These are phyloP conservation scores for Philypnodon macrostomus DNA, from an alignment of 2,797 vertebrate species.

Conservation along the genomic window DNA sequence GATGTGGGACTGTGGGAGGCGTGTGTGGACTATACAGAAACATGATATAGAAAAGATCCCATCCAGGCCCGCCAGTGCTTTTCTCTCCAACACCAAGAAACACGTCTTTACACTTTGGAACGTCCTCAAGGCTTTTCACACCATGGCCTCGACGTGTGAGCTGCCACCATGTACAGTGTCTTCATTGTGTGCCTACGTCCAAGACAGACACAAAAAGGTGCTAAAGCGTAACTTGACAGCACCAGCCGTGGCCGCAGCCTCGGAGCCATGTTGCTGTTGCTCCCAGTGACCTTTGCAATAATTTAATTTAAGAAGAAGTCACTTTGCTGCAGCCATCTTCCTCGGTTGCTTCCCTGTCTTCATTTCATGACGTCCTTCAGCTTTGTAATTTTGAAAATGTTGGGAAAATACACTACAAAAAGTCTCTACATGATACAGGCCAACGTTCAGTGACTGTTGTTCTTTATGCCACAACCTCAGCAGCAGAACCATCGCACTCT, in stretches of 20 bases:
- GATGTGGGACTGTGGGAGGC: constrained; percentile 68
- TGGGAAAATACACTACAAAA: too few relatives aligned
- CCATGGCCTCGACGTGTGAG: constrained; percentile 31
- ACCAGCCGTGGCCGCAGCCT: constrained; percentile 14
- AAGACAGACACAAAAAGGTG: constrained; percentile 12
- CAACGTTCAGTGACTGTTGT: too few relatives aligned
- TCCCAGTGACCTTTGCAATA: constrained; percentile 24
- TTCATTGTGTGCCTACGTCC: constrained; percentile 35
- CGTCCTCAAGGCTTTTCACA: constrained; percentile 56
- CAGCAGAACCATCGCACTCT: too few relatives aligned
- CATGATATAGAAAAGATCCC: constrained; percentile 60
- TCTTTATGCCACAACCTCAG: too few relatives aligned
- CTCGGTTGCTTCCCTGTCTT: too few relatives aligned
- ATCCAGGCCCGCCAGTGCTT: constrained; percentile 53
- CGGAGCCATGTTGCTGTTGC: constrained; percentile 8
- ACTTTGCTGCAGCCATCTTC: constrained; percentile 1
- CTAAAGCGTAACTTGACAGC: constrained; percentile 31
- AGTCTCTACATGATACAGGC: too few relatives aligned
- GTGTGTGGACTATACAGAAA: constrained; percentile 67
- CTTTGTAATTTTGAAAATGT: too few relatives aligned
- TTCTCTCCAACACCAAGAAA: constrained; percentile 56
- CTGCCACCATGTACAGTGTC: constrained; percentile 19
- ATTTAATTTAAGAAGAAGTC: constrained; percentile 11
- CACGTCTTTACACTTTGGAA: constrained; percentile 62
- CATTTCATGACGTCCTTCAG: too few relatives aligned